phyloP scores from a whole-genome alignment of 2,888 invertebrate species.

The Ischnura elegans region DNA sequence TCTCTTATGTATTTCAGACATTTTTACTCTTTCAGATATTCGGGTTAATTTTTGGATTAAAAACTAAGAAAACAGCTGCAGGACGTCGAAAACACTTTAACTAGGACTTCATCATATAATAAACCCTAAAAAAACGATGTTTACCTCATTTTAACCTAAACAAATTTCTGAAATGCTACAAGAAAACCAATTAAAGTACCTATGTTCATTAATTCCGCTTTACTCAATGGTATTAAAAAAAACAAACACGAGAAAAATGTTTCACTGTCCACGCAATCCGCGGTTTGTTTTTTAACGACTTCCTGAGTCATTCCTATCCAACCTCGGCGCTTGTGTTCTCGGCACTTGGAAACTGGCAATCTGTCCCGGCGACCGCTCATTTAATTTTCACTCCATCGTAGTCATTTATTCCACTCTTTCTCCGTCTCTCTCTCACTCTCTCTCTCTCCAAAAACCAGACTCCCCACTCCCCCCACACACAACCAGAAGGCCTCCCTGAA shows the following conservation, averaged over 20 bases:
- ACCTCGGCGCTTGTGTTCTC: background rate
- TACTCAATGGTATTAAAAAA: background rate
- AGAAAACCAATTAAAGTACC: too few relatives aligned
- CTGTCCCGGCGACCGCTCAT: background rate
- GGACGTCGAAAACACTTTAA: too few relatives aligned
- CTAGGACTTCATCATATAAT: too few relatives aligned
- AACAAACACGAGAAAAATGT: background rate
- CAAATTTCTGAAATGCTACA: too few relatives aligned
- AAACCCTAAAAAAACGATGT: too few relatives aligned
- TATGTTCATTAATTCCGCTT: background rate
- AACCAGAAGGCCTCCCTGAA: background rate
- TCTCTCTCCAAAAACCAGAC: background rate
- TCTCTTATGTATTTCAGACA: too few relatives aligned
- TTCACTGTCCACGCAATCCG: background rate
- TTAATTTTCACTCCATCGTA: conserved; percentile 31
- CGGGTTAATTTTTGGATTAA: too few relatives aligned
- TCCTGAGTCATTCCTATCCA: background rate
- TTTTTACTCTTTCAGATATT: too few relatives aligned
- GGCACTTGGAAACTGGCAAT: conserved; percentile 18
- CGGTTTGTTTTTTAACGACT: conserved; percentile 6
- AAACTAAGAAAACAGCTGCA: too few relatives aligned
- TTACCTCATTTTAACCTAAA: too few relatives aligned
- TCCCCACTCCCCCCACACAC: background rate
- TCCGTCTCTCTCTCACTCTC: background rate
- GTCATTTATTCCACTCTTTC: background rate